Percentiles rank a stretch among this genome's conserved stretches.
These are phyloP conservation scores for Hesperophylax magnus DNA, from an alignment of 1,140 invertebrate genomes.

Conservation along the genomic window DNA sequence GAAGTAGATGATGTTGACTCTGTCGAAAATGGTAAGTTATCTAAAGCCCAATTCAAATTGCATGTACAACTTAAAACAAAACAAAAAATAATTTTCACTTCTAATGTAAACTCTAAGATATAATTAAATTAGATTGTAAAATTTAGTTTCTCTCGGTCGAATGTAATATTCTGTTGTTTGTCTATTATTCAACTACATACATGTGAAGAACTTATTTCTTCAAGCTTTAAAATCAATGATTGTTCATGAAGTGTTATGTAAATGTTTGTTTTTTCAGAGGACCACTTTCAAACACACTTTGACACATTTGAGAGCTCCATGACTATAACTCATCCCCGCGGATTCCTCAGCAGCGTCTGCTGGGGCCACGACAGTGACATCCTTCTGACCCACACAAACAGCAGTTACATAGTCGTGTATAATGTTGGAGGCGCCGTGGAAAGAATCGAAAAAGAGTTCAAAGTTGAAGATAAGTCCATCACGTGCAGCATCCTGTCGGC, in stretches of 20 bases:
- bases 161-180: too few species aligned
- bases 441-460: constrained; percentile 6
- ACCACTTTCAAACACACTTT: constrained; percentile 26
- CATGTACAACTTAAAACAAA: too few species aligned
- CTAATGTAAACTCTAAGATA: too few species aligned
- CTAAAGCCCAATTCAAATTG: too few species aligned
- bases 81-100: too few species aligned
- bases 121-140: too few species aligned
- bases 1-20: constrained; percentile 26
- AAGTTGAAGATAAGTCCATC: constrained; percentile 27
- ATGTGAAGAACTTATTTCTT: too few species aligned
- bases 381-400: constrained; percentile 39
- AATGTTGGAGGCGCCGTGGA: background rate
- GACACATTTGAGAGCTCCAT: background rate
- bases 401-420: constrained; percentile 35
- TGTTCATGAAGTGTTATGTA: too few species aligned
- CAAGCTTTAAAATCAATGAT: too few species aligned
- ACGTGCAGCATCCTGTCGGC: constrained; percentile 39
- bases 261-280: constrained; percentile 14
- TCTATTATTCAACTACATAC: too few species aligned
- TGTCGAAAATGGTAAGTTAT: constrained; percentile 36
- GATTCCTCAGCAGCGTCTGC: background rate
- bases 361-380: constrained; percentile 45
- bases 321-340: background rate
- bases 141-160: too few species aligned